A percentile compares a stretch with the other conserved stretches of the same genome.
Evolutionary conservation across 2,888 invertebrate species (phyloP).

Genomic region (Stenurella melanura): DNA sequence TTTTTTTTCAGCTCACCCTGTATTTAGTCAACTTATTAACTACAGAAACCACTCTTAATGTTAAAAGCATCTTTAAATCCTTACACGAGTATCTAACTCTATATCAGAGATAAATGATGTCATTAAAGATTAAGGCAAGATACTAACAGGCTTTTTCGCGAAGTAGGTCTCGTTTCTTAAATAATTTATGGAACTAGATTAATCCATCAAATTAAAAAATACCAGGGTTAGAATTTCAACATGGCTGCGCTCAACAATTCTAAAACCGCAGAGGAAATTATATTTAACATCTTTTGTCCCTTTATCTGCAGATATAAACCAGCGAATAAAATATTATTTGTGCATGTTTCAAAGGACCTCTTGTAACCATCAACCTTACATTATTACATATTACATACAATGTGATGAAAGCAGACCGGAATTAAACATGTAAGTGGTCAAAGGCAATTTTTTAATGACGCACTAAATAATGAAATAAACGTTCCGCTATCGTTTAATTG

Average conservation of each 20-base stretch:
- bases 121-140: not conserved
- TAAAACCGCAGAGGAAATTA: not conserved
- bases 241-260: not conserved
- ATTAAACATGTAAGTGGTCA: not conserved
- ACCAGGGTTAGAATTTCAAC: not conserved
- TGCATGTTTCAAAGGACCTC: not conserved
- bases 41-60: no score
- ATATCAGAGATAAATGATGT: constrained; percentile 4
- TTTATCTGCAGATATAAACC: not conserved
- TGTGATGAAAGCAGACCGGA: not conserved
- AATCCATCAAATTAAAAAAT: constrained; percentile 4
- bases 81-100: not conserved
- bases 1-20: no score
- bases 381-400: not conserved
- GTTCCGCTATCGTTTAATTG: no score
- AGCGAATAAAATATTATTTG: not conserved
- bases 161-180: not conserved
- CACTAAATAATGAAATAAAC: not conserved
- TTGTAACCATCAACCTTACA: not conserved
- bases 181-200: constrained; percentile 2
- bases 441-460: not conserved
- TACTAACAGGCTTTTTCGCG: not conserved
- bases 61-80: no score
- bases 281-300: not conserved
- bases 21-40: no score